A percentile compares a stretch with the other conserved stretches of the same genome.
Conservation (phyloP, 2,113 vertebrate genomes). For the Sturnira hondurensis region DNA sequence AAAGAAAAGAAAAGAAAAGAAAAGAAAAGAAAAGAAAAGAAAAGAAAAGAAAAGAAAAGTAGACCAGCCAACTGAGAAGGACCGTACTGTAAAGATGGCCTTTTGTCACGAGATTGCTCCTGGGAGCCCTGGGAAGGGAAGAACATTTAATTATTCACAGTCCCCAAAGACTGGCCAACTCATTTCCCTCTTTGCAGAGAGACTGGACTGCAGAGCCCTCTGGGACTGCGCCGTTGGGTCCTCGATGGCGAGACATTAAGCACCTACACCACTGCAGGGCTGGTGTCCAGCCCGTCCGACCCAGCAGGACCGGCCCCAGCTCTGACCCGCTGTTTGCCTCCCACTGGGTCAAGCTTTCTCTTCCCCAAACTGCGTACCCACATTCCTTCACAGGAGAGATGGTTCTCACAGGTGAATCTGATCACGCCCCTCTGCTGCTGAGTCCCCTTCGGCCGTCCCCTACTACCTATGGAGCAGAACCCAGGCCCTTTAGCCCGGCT, state of each 20-base stretch:
- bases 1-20: too few relatives aligned
- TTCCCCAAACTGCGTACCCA: neutral
- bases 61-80: neutral
- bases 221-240: neutral
- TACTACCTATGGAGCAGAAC: neutral
- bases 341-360: neutral
- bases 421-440: neutral
- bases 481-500: neutral
- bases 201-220: neutral
- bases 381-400: neutral
- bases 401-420: neutral
- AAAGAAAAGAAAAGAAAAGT: too few relatives aligned
- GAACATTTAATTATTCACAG: neutral
- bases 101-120: neutral
- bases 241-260: neutral
- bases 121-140: neutral
- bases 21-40: too few relatives aligned
- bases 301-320: neutral
- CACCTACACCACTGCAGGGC: neutral
- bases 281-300: neutral
- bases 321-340: neutral
- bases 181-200: neutral
- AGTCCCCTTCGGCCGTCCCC: neutral
- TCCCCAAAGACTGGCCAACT: neutral
- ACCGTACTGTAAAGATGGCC: fast-evolving